Conservation (phyloP, 2,888 invertebrate genomes). For the Troides aeacus region DNA sequence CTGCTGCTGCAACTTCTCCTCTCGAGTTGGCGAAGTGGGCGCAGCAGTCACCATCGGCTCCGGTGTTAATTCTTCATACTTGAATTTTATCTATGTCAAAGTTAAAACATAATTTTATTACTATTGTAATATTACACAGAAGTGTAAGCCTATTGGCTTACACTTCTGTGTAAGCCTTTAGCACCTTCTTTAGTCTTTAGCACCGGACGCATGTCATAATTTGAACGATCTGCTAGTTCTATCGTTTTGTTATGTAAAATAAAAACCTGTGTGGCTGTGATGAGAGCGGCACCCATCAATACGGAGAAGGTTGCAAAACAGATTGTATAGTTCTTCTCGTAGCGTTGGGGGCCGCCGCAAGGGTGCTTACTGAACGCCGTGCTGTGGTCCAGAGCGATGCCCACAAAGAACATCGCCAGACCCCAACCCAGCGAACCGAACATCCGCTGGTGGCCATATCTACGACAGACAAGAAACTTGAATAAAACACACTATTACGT, state of each 20-base stretch:
- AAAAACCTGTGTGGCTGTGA: conserved; percentile 91
- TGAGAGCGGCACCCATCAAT: conserved; percentile 96
- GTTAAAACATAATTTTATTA: too few relatives aligned
- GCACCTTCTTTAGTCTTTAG: too few relatives aligned
- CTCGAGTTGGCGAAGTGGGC: conserved; percentile 79
- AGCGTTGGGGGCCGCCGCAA: conserved; percentile 90
- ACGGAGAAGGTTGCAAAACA: conserved; percentile 99
- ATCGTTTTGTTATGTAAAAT: too few relatives aligned
- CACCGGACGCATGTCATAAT: too few relatives aligned
- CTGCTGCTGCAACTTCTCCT: conserved; percentile 91
- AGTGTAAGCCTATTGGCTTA: too few relatives aligned
- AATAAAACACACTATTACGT: too few relatives aligned
- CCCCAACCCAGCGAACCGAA: conserved; percentile 99
- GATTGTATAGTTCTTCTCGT: conserved; percentile 98
- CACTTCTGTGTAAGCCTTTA: too few relatives aligned
- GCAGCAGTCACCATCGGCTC: conserved; percentile 81
- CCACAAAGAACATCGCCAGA: conserved; percentile 98
- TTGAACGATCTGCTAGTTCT: too few relatives aligned
- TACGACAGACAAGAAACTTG: conserved; percentile 29
- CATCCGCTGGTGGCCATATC: conserved; percentile 98
- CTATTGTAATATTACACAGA: too few relatives aligned
- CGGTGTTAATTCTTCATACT: conserved; percentile 77
- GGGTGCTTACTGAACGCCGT: conserved; percentile 97
- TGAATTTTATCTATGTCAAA: conserved; percentile 78
- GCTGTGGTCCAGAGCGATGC: conserved; percentile 97